Conservation (phyloP, 2,888 invertebrate species). For the Cataglyphis livida region DNA sequence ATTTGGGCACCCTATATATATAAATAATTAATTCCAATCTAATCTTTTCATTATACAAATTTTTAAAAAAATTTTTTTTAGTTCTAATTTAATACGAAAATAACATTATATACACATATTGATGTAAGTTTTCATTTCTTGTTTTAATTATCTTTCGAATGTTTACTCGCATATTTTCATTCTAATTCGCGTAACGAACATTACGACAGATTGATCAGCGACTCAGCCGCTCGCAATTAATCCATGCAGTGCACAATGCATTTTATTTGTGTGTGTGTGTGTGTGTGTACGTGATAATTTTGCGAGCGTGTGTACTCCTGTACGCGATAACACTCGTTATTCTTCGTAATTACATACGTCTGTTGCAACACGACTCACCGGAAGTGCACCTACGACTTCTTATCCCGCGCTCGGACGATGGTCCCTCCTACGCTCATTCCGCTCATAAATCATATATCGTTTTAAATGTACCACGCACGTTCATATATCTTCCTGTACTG, state of each 20-base stretch:
- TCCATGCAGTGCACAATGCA: constrained; percentile 7
- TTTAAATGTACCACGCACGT: not conserved
- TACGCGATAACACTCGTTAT: constrained; percentile 21
- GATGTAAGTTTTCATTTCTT: not conserved
- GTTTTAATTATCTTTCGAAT: not conserved
- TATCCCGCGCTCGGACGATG: constrained; percentile 31
- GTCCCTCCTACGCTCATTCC: constrained; percentile 39
- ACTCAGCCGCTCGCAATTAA: constrained; percentile 25
- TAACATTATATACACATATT: no score
- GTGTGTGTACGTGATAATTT: not conserved
- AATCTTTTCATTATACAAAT: no score
- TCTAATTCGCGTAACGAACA: not conserved
- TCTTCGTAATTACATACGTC: constrained; percentile 17
- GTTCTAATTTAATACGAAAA: no score
- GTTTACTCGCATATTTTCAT: not conserved
- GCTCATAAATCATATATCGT: constrained; percentile 36
- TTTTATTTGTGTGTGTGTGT: not conserved
- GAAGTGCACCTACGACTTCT: constrained; percentile 47
- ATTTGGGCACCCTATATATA: no score
- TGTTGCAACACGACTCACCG: constrained; percentile 23
- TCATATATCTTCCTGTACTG: not conserved
- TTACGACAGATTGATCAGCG: constrained; percentile 20
- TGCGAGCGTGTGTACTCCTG: not conserved
- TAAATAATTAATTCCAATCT: no score
- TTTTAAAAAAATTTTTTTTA: no score